Conservation (phyloP, 1,140 invertebrate genomes). For the Centruroides vittatus region DNA sequence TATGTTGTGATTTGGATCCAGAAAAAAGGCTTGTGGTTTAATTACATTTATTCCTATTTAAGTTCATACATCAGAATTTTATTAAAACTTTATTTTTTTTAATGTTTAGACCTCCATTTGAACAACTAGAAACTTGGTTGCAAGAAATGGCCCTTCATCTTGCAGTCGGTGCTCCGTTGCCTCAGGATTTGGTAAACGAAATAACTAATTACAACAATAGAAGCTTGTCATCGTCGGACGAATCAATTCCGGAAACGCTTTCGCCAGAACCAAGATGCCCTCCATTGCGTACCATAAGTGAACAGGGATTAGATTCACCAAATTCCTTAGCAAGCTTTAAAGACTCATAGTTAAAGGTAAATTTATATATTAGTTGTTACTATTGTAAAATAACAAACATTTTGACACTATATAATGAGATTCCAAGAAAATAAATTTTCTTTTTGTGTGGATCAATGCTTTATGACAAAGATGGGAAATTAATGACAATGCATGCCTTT, state of each 20-base stretch:
- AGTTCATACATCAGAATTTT: background rate
- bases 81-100: constrained; percentile 1
- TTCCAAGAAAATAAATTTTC: too few species aligned
- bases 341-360: background rate
- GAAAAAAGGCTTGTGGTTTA: constrained; percentile 34
- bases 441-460: too few species aligned
- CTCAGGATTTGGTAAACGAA: constrained; percentile 53
- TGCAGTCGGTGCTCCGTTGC: constrained; percentile 43
- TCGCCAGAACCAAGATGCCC: constrained; percentile 24
- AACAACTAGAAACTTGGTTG: constrained; percentile 69
- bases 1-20: constrained; percentile 18
- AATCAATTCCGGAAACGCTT: constrained; percentile 41
- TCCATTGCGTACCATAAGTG: constrained; percentile 33
- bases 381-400: too few species aligned
- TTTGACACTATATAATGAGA: too few species aligned
- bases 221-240: constrained; percentile 24
- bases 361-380: background rate
- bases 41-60: background rate
- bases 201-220: constrained; percentile 46
- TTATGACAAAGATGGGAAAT: too few species aligned
- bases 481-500: too few species aligned
- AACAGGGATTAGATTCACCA: constrained; percentile 18
- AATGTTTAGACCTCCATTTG: constrained; percentile 55
- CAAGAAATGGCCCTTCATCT: constrained; percentile 57
- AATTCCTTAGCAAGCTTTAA: background rate